phyloP scores from a whole-genome alignment of 2,888 invertebrate species.

The Crepidodera aurea region DNA sequence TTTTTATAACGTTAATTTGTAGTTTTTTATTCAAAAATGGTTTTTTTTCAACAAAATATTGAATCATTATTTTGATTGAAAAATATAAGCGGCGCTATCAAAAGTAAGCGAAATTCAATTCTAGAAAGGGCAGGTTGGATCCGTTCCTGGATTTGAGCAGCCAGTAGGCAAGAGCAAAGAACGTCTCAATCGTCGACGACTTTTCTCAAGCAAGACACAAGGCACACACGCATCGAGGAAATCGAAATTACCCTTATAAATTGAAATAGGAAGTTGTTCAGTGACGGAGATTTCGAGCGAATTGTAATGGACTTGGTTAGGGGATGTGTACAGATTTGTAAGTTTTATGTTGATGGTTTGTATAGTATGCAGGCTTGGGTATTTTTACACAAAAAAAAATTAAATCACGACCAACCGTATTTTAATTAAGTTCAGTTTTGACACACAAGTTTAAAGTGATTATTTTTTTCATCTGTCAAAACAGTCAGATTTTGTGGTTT shows the following conservation, averaged over 20 bases:
- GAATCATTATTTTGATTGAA: too few relatives aligned
- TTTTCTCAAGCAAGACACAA: slow-evolving; percentile 16
- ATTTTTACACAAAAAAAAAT: too few relatives aligned
- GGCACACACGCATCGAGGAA: slow-evolving; percentile 29
- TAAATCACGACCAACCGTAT: too few relatives aligned
- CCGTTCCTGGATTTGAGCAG: not conserved
- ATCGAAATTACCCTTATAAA: slow-evolving; percentile 41
- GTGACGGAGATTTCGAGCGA: slow-evolving; percentile 22
- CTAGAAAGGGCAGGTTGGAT: not conserved
- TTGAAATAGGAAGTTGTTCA: slow-evolving; percentile 35
- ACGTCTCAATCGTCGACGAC: slow-evolving; percentile 16
- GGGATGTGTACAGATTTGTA: slow-evolving; percentile 14
- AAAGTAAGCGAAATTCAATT: too few relatives aligned
- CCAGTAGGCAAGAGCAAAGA: not conserved
- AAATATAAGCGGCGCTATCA: too few relatives aligned
- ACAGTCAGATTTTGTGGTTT: too few relatives aligned
- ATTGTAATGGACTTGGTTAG: slow-evolving; percentile 14
- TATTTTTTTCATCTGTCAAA: too few relatives aligned
- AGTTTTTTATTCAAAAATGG: too few relatives aligned
- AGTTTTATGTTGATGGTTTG: slow-evolving; percentile 2
- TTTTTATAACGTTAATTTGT: too few relatives aligned
- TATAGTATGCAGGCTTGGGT: not conserved
- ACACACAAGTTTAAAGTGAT: too few relatives aligned
- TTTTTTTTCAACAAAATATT: too few relatives aligned
- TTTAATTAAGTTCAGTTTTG: too few relatives aligned